These are phyloP conservation scores for Mantis religiosa DNA, from an alignment of 2,888 invertebrate genomes.

Conservation along the genomic window DNA sequence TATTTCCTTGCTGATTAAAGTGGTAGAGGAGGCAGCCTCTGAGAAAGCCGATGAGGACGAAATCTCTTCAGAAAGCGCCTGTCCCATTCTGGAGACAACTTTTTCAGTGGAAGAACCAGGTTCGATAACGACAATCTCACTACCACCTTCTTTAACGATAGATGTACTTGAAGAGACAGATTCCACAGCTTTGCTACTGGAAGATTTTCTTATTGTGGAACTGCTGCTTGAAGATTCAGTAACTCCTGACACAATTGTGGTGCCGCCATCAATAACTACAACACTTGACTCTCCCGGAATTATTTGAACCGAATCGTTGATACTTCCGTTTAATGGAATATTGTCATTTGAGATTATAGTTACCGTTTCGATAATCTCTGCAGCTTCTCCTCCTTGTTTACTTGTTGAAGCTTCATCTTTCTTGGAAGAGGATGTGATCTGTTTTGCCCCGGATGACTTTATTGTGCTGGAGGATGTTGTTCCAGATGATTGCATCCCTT, in stretches of 20 bases:
- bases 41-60: background rate
- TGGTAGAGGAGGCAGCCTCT: slow-evolving; percentile 8
- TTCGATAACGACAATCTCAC: background rate
- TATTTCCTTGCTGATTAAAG: background rate
- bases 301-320: background rate
- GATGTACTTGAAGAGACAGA: background rate
- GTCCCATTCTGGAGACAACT: background rate
- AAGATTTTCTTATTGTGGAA: slow-evolving; percentile 4
- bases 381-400: background rate
- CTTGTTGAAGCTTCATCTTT: background rate
- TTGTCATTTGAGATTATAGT: background rate
- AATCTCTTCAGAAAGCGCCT: background rate
- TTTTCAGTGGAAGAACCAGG: background rate
- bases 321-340: background rate
- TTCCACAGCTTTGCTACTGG: background rate
- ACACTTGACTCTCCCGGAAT: background rate
- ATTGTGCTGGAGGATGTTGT: background rate
- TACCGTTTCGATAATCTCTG: background rate
- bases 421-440: background rate
- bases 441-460: background rate
- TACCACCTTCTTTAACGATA: background rate
- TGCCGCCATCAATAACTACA: background rate
- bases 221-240: slow-evolving; percentile 12
- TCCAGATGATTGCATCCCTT: slow-evolving; percentile 7
- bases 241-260: background rate